Conservation (phyloP, 2,113 vertebrate genomes). For the Bubo blakistoni region DNA sequence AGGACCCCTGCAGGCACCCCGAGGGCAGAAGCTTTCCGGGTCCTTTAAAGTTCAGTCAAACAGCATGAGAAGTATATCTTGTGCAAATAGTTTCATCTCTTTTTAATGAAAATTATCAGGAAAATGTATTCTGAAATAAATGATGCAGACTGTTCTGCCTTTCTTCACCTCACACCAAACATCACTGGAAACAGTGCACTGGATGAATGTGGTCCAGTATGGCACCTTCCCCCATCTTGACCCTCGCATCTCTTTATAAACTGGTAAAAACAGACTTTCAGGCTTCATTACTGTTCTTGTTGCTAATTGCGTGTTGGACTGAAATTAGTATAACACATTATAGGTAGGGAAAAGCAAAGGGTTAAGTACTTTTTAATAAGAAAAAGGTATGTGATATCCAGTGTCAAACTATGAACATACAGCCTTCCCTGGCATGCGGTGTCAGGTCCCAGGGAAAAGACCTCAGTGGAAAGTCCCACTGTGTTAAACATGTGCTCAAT, state of each 20-base stretch:
- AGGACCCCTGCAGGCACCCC: background rate
- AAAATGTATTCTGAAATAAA: background rate
- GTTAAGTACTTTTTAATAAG: background rate
- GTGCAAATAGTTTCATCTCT: background rate
- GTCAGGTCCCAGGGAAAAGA: background rate
- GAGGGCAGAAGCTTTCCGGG: fast-evolving
- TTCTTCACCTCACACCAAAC: background rate
- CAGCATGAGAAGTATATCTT: background rate
- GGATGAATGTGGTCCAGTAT: background rate
- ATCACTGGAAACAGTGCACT: background rate
- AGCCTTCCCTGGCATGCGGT: background rate
- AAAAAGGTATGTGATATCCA: background rate
- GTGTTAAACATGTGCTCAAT: background rate
- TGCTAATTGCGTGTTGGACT: background rate
- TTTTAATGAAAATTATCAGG: background rate
- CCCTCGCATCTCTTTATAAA: background rate
- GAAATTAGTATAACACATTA: background rate
- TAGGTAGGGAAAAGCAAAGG: background rate
- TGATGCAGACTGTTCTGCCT: background rate
- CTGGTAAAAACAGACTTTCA: background rate
- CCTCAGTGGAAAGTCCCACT: background rate
- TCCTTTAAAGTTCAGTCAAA: background rate
- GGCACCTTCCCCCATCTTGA: background rate
- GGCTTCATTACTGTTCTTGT: background rate
- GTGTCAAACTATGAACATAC: background rate